These are phyloP conservation scores for Pelobates fuscus DNA, from an alignment of 2,113 vertebrate species.

Conservation along the genomic window DNA sequence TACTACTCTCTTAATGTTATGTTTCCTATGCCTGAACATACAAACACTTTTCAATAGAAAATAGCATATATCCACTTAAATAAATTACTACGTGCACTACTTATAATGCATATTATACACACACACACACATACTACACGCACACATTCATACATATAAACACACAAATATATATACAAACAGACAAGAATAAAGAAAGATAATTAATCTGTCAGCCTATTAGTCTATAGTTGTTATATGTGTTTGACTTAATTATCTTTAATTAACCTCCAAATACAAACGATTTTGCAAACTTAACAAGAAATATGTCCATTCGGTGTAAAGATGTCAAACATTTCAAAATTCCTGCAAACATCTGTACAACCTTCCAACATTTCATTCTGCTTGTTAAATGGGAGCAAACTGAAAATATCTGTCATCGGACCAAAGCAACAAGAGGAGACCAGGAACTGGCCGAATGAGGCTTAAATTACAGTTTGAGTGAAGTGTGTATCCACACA, in stretches of 20 bases:
- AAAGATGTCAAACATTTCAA: slow-evolving; percentile 40
- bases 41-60: too few relatives aligned
- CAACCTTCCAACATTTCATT: neutral
- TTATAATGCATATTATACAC: too few relatives aligned
- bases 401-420: slow-evolving; percentile 54
- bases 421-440: neutral
- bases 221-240: neutral
- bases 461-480: slow-evolving; percentile 10
- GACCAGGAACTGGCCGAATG: neutral
- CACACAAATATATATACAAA: too few relatives aligned
- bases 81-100: too few relatives aligned
- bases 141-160: too few relatives aligned
- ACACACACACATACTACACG: too few relatives aligned
- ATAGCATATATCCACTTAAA: too few relatives aligned
- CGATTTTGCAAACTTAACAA: slow-evolving; percentile 4
- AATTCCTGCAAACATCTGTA: slow-evolving; percentile 25
- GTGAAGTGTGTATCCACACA: neutral
- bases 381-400: slow-evolving; percentile 50
- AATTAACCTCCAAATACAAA: slow-evolving; percentile 26
- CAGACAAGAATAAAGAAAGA: too few relatives aligned
- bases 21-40: too few relatives aligned
- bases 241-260: slow-evolving; percentile 9
- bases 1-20: too few relatives aligned
- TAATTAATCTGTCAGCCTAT: too few relatives aligned
- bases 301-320: neutral